Conservation (phyloP, 2,797 vertebrate species). For the Podarcis siculus region DNA sequence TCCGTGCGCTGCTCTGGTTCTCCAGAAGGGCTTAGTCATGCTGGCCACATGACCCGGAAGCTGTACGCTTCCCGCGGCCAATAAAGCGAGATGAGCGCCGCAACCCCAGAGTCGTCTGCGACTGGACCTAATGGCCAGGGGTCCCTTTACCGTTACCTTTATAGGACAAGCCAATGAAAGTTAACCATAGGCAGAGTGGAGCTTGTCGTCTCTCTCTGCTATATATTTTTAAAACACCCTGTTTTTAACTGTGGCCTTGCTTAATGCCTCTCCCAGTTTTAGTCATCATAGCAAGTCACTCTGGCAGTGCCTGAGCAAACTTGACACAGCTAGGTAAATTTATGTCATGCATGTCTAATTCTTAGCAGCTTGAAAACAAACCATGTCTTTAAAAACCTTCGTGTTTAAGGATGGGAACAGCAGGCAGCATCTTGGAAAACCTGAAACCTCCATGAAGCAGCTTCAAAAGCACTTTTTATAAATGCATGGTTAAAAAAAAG, state of each 20-base stretch:
- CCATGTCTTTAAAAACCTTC: neutral
- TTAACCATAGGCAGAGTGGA: neutral
- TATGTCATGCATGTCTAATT: slow-evolving; percentile 19
- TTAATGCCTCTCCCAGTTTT: neutral
- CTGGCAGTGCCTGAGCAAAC: neutral
- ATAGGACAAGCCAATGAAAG: too few species aligned
- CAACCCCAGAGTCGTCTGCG: too few species aligned
- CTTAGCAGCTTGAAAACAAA: slow-evolving; percentile 23
- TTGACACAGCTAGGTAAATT: slow-evolving; percentile 6
- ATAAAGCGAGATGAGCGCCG: too few species aligned
- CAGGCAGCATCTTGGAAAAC: slow-evolving; percentile 2
- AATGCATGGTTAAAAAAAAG: neutral
- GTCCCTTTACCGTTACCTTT: too few species aligned
- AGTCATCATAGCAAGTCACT: neutral
- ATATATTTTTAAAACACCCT: neutral
- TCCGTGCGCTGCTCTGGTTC: too few species aligned
- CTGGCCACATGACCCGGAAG: too few species aligned
- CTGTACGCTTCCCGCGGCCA: too few species aligned
- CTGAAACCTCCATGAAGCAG: neutral
- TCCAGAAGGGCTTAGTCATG: too few species aligned
- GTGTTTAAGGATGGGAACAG: slow-evolving; percentile 12
- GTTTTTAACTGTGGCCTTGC: neutral
- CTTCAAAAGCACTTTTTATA: neutral
- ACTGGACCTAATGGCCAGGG: too few species aligned
- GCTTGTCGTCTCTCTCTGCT: neutral